These are phyloP conservation scores for Caenorhabditis virilis DNA, from an alignment of 2,888 invertebrate genomes.

Conservation along the genomic window DNA sequence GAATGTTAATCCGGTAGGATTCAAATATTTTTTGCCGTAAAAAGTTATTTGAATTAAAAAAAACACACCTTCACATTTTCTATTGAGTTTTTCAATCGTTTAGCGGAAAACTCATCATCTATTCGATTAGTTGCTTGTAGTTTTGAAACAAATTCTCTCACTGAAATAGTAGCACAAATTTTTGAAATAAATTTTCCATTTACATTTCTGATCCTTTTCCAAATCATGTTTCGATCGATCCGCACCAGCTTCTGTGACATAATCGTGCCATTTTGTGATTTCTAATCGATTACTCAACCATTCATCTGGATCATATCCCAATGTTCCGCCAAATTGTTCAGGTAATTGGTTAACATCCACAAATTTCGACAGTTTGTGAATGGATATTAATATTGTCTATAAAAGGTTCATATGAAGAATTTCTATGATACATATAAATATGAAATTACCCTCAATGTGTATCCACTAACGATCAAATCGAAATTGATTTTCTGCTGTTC, in stretches of 20 bases:
- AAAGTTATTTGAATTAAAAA: too few species aligned
- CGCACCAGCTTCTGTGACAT: conserved; percentile 11
- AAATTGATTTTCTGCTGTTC: conserved; percentile 76
- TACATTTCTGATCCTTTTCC: conserved; percentile 24
- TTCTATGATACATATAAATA: too few species aligned
- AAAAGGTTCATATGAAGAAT: conserved; percentile 64
- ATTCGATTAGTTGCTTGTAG: conserved; percentile 20
- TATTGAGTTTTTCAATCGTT: conserved; percentile 24
- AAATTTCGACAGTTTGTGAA: conserved; percentile 77
- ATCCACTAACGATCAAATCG: conserved; percentile 61
- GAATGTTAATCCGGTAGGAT: neutral
- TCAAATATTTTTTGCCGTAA: neutral
- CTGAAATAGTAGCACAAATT: conserved; percentile 12
- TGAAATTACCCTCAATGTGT: conserved; percentile 62
- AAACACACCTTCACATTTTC: conserved; percentile 25
- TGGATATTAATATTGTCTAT: conserved; percentile 78
- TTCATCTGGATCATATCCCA: conserved; percentile 77
- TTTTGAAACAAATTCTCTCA: conserved; percentile 26
- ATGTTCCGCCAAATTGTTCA: conserved; percentile 78
- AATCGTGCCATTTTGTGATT: conserved; percentile 29
- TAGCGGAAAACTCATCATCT: conserved; percentile 35
- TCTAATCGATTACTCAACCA: conserved; percentile 80
- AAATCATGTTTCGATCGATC: conserved; percentile 17
- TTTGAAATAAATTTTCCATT: neutral
- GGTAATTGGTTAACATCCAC: conserved; percentile 79